Base-by-base conservation (phyloP, 1,140 invertebrate genomes). In the Tetramorium parvispinum region DNA sequence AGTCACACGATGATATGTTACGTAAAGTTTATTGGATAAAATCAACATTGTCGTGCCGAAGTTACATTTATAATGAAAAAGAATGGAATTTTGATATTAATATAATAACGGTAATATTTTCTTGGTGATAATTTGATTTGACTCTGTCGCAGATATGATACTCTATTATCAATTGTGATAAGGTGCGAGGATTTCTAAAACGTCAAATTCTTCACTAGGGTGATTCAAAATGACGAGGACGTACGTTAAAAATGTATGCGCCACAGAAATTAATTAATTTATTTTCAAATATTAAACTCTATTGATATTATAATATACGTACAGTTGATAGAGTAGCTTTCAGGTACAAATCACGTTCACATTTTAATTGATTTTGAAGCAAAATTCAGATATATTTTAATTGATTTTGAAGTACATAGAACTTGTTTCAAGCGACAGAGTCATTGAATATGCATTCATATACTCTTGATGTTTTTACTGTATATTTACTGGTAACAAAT, bases 21-120 rank as follows among this genome's bases (percentile, higher is more conserved):
- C 63, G 21, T 73, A 61, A 73, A 83, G 40, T 75, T 46, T 10
- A 40, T 24, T 61, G 24, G 55, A 57, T 57, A 21, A 82, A 82
- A 59, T 40, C 21, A 73, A 68, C 3, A 24, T 24, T 24, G 16
- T 21, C 24, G 11, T 13, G 16, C 0, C 8, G 1, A 37, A 43
- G 16, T 32, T 10, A 37, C 43, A 55, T 32, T 57, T 5, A n/a
- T 57, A 55, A 70, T 11, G 65, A 27, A 11, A 70, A 70, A 81
- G 32, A 68, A 53, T 24, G 16, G 16, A 70, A 68, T 2, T 43
- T 66, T 10, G 0, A 66, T 66, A 51, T 75, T 57, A 53, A 81
- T 24, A 2, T 81, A 51, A 82, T 81, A 53, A 68, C 13, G 11
- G 13, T n/a, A 55, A n/a, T 40, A 40, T n/a, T 37, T 61, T 61